Percentiles rank a stretch among this genome's conserved stretches.
Evolutionary conservation across 2,113 vertebrate genomes (phyloP).

Genomic region (Amblyopsis rosae): DNA sequence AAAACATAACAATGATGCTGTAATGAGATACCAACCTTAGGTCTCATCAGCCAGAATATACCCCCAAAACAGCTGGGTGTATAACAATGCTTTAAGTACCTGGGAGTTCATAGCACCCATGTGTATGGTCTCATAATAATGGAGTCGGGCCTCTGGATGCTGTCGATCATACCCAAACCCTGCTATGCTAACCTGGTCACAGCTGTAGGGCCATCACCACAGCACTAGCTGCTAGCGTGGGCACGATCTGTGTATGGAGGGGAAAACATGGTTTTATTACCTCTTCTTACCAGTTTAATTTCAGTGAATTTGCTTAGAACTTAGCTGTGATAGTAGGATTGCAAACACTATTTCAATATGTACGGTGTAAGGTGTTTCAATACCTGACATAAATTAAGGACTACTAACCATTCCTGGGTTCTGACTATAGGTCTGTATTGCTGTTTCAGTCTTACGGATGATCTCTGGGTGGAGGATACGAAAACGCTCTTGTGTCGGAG

Average conservation of each 20-base stretch:
- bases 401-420: slow-evolving; percentile 65
- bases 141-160: slow-evolving; percentile 71
- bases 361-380: too few species aligned
- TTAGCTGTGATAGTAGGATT: too few species aligned
- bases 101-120: slow-evolving; percentile 74
- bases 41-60: too few species aligned
- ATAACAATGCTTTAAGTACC: slow-evolving; percentile 21
- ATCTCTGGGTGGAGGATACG: slow-evolving; percentile 79
- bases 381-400: background rate
- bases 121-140: slow-evolving; percentile 75
- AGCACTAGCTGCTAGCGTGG: slow-evolving; percentile 74
- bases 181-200: slow-evolving; percentile 80
- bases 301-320: too few species aligned
- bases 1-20: too few species aligned
- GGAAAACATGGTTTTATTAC: background rate
- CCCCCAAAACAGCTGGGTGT: too few species aligned
- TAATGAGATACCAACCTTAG: too few species aligned
- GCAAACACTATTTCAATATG: too few species aligned
- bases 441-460: slow-evolving; percentile 64
- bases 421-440: slow-evolving; percentile 59
- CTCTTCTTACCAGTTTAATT: too few species aligned
- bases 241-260: slow-evolving; percentile 56
- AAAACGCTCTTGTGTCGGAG: slow-evolving; percentile 70
- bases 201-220: slow-evolving; percentile 78
- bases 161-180: slow-evolving; percentile 80